phyloP scores from a whole-genome alignment of 2,113 vertebrate genomes.

The Vicugna pacos region DNA sequence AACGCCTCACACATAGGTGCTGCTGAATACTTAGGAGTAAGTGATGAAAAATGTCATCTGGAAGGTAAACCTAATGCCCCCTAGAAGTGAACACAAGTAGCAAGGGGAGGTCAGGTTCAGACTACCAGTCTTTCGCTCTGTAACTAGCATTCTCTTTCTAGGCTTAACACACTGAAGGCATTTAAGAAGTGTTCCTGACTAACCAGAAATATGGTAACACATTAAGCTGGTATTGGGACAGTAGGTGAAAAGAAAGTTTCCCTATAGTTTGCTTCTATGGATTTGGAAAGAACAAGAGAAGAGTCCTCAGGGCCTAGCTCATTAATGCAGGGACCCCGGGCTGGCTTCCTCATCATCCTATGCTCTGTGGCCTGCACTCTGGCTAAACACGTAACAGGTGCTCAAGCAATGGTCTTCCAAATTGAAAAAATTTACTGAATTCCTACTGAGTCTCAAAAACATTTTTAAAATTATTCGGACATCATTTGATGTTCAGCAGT shows the following conservation, averaged over 20 bases:
- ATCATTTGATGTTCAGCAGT: slow-evolving; percentile 19
- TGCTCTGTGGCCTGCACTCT: neutral
- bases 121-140: neutral
- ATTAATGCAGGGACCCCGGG: neutral
- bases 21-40: slow-evolving; percentile 4
- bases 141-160: neutral
- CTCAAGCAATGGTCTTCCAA: neutral
- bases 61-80: neutral
- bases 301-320: neutral
- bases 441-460: slow-evolving; percentile 14
- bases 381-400: neutral
- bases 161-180: neutral
- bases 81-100: neutral
- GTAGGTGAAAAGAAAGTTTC: neutral
- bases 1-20: neutral
- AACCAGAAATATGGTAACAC: neutral
- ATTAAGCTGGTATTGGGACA: neutral
- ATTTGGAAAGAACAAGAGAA: neutral
- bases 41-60: slow-evolving; percentile 3
- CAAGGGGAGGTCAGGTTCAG: neutral
- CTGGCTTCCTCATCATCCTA: neutral
- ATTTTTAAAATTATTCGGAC: neutral
- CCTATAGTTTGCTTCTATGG: neutral
- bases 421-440: neutral
- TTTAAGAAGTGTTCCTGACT: neutral